Evolutionary conservation across 1,140 invertebrate species (phyloP).

Genomic region (Orius insidiosus): DNA sequence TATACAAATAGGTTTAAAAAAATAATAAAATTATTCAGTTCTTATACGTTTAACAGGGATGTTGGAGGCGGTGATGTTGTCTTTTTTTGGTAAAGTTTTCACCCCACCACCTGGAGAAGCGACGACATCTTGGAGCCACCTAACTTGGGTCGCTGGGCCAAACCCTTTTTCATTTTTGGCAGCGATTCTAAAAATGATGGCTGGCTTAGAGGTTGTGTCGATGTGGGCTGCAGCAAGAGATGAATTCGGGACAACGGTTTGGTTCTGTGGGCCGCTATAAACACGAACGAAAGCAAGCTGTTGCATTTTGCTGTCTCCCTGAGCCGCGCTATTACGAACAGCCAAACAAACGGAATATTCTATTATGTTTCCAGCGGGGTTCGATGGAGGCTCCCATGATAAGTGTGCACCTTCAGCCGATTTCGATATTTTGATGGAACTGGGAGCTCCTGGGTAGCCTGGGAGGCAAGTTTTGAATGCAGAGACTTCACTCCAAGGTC

Average conservation of each 20-base stretch:
- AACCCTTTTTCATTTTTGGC: conserved; percentile 97
- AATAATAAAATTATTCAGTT: conserved; percentile 10
- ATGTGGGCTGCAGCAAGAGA: conserved; percentile 83
- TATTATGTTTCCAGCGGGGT: conserved; percentile 79
- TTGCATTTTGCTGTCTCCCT: conserved; percentile 16
- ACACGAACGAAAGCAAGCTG: conserved; percentile 84
- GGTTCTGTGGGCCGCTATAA: conserved; percentile 83
- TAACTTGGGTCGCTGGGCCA: conserved; percentile 92
- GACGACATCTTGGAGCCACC: conserved; percentile 16
- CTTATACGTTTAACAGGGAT: conserved; percentile 12
- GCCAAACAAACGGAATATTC: conserved; percentile 98
- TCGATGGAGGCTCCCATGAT: conserved; percentile 95
- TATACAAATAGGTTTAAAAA: no score
- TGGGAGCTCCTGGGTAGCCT: conserved; percentile 91
- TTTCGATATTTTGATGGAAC: conserved; percentile 95
- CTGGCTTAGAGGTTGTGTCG: conserved; percentile 88
- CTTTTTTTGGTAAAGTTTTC: conserved; percentile 14
- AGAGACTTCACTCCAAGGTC: conserved; percentile 83
- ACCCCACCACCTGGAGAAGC: conserved; percentile 14
- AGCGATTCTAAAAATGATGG: conserved; percentile 98
- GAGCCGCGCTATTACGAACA: conserved; percentile 42
- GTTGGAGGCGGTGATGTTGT: not conserved
- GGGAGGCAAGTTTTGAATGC: conserved; percentile 22
- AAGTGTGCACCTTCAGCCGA: conserved; percentile 87
- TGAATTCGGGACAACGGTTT: conserved; percentile 76